Base-by-base conservation (phyloP, 2,888 invertebrate species). In the Theodoxus fluviatilis region DNA sequence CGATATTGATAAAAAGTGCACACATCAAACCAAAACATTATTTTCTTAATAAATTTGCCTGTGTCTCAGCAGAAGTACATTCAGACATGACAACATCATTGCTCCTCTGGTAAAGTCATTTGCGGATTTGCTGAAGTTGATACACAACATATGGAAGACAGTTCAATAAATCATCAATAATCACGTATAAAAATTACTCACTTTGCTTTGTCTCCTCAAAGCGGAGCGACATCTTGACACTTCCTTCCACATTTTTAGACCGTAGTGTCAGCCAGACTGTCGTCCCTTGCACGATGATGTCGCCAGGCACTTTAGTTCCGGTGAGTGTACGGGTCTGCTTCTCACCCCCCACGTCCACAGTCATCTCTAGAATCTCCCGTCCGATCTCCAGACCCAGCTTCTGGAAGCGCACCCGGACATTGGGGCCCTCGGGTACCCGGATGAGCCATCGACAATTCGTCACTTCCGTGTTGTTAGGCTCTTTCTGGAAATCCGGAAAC, bases 281-380 rank as follows among this genome's bases (percentile, higher is more conserved):
- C 1, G 69, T 55, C 55, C 69, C 69, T 9, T 37, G 33, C 7
- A 67, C 40, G 15, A 71, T 47, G 22, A 71, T 57, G n/a, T 67
- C 67, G 1, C 33, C 33, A 15, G 73, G 73, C 12, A 70, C 12
- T 55, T 73, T 73, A 22, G 35, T 73, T 1, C 73, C 73, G 4
- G 71, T 70, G 38, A 64, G 63, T 9, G 38, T 33, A 3, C 73
- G 47, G 15, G 40, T 67, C 28, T 59, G 38, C 6, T 38, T 63
- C 28, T 57, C 65, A 35, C 69, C 69, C 15, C 67, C 68, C 61
- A 55, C 55, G 2, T 65, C 70, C 0, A 67, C 68, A 12, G 71
- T 35, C n/a, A 73, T 67, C 67, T 73, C 55, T n/a, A 66, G 22
- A 55, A 49, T 52, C 37, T 70, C 67, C 18, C 43, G 65, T 15